Evolutionary conservation across 2,888 invertebrate species (phyloP).

Genomic region (Melanargia galathea): DNA sequence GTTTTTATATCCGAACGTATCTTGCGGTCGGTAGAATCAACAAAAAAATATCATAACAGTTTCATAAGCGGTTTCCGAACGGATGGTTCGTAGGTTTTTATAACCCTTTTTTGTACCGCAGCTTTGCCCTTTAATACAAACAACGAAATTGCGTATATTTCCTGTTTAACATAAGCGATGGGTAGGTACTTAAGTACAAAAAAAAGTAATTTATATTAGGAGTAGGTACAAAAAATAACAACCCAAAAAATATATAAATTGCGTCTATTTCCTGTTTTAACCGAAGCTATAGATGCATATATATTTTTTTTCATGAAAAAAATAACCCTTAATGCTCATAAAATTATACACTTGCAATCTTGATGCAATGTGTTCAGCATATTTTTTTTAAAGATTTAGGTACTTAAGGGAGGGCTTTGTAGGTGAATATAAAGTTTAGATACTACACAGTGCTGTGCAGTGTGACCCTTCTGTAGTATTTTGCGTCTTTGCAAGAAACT

Average conservation of each 20-base stretch:
- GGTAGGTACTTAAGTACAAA: neutral
- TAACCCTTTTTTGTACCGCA: constrained; percentile 27
- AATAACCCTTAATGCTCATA: no score
- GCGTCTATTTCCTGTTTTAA: no score
- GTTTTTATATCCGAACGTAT: constrained; percentile 22
- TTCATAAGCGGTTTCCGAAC: constrained; percentile 34
- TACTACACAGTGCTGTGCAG: no score
- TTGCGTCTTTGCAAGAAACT: neutral
- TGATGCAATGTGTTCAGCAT: no score
- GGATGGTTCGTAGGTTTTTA: constrained; percentile 25
- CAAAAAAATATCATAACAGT: constrained; percentile 39
- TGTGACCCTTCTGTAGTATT: no score
- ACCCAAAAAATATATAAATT: neutral
- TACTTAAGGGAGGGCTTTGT: no score
- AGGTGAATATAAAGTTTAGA: no score
- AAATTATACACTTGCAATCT: no score
- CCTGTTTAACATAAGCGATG: constrained; percentile 4
- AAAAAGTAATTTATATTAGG: neutral
- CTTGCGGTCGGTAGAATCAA: constrained; percentile 39
- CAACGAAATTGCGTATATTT: constrained; percentile 18
- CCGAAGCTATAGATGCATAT: no score
- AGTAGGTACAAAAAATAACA: neutral
- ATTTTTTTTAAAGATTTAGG: no score
- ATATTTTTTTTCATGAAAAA: no score
- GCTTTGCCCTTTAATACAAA: constrained; percentile 29